Evolutionary conservation across 1,140 invertebrate species (phyloP).

Genomic region (Lordiphosa collinella): DNA sequence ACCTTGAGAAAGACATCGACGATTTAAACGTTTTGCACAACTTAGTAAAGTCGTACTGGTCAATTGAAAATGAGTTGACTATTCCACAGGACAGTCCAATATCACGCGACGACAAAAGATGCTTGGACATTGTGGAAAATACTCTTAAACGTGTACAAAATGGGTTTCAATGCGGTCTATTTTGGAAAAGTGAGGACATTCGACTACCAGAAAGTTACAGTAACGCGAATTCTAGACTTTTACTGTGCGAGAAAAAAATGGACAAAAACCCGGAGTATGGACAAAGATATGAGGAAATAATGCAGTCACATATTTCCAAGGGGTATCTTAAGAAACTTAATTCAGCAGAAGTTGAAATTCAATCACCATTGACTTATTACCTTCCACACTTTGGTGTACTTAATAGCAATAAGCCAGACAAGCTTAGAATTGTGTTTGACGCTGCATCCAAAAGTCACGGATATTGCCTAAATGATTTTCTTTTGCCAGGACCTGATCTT

Average conservation of each 20-base stretch:
- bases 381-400: conserved; percentile 19
- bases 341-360: neutral
- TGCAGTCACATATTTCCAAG: conserved; percentile 4
- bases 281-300: neutral
- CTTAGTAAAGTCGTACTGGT: conserved; percentile 6
- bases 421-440: conserved; percentile 22
- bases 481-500: conserved; percentile 16
- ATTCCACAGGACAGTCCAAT: neutral
- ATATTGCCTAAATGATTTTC: conserved; percentile 23
- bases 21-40: conserved; percentile 5
- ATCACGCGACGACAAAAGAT: conserved; percentile 3
- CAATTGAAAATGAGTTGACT: conserved; percentile 1
- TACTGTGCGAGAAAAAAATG: conserved; percentile 9
- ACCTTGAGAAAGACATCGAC: neutral
- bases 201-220: conserved; percentile 12
- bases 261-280: conserved; percentile 1
- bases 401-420: conserved; percentile 22
- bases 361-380: conserved; percentile 10
- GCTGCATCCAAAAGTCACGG: conserved; percentile 12
- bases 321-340: conserved; percentile 6
- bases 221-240: neutral
- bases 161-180: conserved; percentile 13
- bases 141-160: neutral
- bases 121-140: conserved; percentile 4
- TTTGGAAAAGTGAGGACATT: conserved; percentile 8